Evolutionary conservation across 2,113 vertebrate species (phyloP), one percentile per base, ranked within the genome.

Genomic region (Neolamprologus falcicula): DNA sequence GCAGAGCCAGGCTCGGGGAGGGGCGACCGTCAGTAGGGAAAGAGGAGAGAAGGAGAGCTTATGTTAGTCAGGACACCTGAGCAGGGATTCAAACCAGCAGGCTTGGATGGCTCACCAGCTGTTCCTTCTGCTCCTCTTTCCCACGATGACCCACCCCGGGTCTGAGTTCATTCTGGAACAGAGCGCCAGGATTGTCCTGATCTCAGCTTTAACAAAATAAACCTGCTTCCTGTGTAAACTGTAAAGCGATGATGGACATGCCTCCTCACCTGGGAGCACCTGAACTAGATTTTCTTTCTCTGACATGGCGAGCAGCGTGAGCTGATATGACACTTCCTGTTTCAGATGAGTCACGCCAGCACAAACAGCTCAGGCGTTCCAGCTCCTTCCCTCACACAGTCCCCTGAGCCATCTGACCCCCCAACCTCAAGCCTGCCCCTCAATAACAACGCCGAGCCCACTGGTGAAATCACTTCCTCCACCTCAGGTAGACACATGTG

Each of bases 311-410:
- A 42, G n/a, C 12, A 71, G n/a, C 2, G 3, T n/a, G 33, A 66
- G 33, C 4, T 66, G 61, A 66, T 37, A n/a, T n/a, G 61, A 66
- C 61, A 66, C 61, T 66, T 66, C 45, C 24, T 82, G 40, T 84
- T 78, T 57, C 93, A 99, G 98, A 94, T 92, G 7, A 97, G 94
- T 92, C 97, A 96, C 1, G 90, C 94, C 55, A 96, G 93, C 6
- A 73, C 87, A 80, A 96, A 90, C 37, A 94, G 96, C 88, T 96
- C 95, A 90, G 71, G 89, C 42, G 45, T 90, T n/a, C 68, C 82
- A 47, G 83, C 97, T 0, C 94, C 97, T 1, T 91, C 95, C 55
- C 96, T 96, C 0, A 94, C 95, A 53, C 93, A 84, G 16, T 81
- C 82, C 11, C 55, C 85, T 3, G 68, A 76, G 3, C 55, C 84